These are phyloP conservation scores for Eugnorisma glareosa DNA, from an alignment of 2,888 invertebrate species.

Conservation along the genomic window DNA sequence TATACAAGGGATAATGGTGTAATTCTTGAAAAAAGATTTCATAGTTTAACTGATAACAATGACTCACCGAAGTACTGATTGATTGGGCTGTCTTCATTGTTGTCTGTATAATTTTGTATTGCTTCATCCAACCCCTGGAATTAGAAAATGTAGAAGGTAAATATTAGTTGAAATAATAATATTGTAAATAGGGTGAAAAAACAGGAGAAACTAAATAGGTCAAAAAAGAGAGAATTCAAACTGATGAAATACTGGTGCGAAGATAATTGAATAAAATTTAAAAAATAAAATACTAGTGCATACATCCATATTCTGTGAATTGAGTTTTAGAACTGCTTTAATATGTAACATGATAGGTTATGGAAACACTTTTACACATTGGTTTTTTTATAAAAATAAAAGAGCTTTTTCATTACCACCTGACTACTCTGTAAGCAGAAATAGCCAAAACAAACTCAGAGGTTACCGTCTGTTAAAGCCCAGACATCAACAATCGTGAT, in stretches of 20 bases:
- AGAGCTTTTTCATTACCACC: no score
- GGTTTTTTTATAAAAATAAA: no score
- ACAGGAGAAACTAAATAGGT: not conserved
- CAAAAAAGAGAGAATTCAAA: not conserved
- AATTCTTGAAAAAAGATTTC: no score
- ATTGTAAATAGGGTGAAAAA: not conserved
- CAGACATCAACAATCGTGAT: not conserved
- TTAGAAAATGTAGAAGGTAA: not conserved
- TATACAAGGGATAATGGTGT: no score
- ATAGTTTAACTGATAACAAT: not conserved
- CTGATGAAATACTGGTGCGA: not conserved
- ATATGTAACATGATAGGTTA: no score
- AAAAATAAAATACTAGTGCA: no score
- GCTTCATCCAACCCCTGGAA: constrained; percentile 72
- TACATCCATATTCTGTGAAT: not conserved
- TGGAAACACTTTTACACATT: no score
- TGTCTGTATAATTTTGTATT: constrained; percentile 59
- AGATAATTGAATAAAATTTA: no score
- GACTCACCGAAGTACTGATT: constrained; percentile 67
- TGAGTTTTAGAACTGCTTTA: not conserved
- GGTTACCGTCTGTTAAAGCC: not conserved
- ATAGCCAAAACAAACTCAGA: not conserved
- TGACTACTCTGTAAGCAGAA: not conserved
- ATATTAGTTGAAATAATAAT: not conserved
- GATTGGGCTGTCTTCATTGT: constrained; percentile 57